Conservation (phyloP, 2,113 vertebrate species). For the Dromiciops gliroides region DNA sequence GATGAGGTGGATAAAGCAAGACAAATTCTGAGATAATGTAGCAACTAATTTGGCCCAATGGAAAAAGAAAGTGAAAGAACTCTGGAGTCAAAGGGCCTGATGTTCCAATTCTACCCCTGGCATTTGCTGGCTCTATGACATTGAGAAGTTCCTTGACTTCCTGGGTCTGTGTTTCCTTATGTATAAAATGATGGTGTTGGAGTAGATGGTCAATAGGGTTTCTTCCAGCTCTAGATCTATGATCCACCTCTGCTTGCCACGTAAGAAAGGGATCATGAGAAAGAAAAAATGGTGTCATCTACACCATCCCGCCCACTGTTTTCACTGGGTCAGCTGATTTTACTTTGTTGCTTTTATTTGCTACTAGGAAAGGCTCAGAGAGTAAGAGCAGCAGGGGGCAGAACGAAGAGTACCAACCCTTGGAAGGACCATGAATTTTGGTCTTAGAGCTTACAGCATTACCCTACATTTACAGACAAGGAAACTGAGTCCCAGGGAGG, state of each 20-base stretch:
- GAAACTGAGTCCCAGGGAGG: not conserved
- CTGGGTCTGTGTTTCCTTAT: not conserved
- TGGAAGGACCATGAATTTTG: not conserved
- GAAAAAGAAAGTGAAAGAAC: not conserved
- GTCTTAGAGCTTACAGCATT: not conserved
- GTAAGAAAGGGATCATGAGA: not conserved
- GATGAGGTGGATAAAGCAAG: not conserved
- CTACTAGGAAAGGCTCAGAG: not conserved
- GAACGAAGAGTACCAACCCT: not conserved
- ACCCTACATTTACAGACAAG: not conserved
- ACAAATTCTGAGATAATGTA: not conserved
- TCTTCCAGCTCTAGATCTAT: not conserved
- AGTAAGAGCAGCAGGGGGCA: not conserved
- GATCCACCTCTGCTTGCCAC: not conserved
- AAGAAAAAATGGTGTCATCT: not conserved
- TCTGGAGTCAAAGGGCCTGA: not conserved
- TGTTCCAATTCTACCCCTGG: not conserved
- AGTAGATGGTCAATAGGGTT: not conserved
- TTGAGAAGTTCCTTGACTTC: not conserved
- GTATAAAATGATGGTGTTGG: not conserved
- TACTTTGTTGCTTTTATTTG: not conserved
- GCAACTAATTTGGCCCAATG: not conserved
- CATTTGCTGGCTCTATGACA: not conserved
- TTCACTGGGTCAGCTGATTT: not conserved
- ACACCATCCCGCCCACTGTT: not conserved